A percentile compares a stretch with the other conserved stretches of the same genome.
Conservation (phyloP, 2,888 invertebrate genomes). For the Pinctada fucata region DNA sequence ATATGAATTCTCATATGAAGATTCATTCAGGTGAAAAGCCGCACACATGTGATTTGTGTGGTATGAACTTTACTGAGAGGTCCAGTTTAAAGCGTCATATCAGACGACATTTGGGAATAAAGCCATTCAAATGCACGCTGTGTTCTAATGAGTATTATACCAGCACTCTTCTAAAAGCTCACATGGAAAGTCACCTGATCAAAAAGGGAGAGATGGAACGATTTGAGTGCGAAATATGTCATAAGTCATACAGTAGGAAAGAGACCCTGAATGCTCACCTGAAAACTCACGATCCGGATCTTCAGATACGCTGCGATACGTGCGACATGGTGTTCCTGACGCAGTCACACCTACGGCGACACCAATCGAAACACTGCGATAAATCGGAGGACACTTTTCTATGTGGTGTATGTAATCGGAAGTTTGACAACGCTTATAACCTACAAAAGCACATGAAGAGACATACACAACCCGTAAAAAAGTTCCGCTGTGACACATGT, state of each 20-base stretch:
- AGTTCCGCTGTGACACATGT: slow-evolving; percentile 23
- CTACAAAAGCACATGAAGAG: slow-evolving; percentile 26
- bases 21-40: slow-evolving; percentile 35
- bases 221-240: slow-evolving; percentile 19
- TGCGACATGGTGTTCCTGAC: slow-evolving; percentile 26
- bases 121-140: slow-evolving; percentile 26
- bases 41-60: slow-evolving; percentile 29
- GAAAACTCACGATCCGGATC: slow-evolving; percentile 31
- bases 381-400: slow-evolving; percentile 13
- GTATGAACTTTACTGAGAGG: slow-evolving; percentile 30
- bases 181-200: slow-evolving; percentile 23
- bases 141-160: slow-evolving; percentile 28
- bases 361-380: slow-evolving; percentile 14
- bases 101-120: slow-evolving; percentile 26
- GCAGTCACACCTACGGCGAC: slow-evolving; percentile 24
- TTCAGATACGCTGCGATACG: slow-evolving; percentile 16
- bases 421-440: slow-evolving; percentile 10
- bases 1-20: slow-evolving; percentile 33
- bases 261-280: slow-evolving; percentile 32
- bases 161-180: slow-evolving; percentile 22
- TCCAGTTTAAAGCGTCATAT: slow-evolving; percentile 35
- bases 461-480: slow-evolving; percentile 6
- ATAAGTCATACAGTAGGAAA: slow-evolving; percentile 26
- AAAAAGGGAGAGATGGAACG: slow-evolving; percentile 10
- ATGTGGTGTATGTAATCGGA: slow-evolving; percentile 24